Evolutionary conservation across 2,888 invertebrate genomes (phyloP).

Genomic region (Apodemia mormo): DNA sequence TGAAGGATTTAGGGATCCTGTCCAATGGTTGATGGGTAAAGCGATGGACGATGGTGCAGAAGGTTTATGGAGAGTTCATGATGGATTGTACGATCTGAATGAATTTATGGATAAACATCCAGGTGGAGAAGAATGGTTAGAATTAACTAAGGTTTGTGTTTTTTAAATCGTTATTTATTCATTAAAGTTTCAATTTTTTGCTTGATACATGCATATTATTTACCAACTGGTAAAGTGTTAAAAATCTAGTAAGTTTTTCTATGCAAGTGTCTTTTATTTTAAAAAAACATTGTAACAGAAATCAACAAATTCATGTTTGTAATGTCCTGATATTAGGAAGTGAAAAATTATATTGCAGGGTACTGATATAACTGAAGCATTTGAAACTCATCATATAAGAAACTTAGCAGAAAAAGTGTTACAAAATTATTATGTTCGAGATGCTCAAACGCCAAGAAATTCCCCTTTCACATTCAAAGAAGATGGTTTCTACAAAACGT

Average conservation of each 20-base stretch:
- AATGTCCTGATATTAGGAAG: no score
- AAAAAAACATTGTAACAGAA: no score
- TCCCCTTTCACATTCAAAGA: conserved; percentile 88
- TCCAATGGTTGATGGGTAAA: conserved; percentile 85
- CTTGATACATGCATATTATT: no score
- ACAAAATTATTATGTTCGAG: conserved; percentile 81
- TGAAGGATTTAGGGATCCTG: conserved; percentile 50
- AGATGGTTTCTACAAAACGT: conserved; percentile 87
- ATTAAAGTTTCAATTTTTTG: no score
- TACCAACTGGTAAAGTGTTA: no score
- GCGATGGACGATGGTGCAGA: conserved; percentile 86
- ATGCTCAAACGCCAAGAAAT: conserved; percentile 84
- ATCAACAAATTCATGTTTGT: no score
- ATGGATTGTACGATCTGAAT: conserved; percentile 91
- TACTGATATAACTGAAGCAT: conserved; percentile 90
- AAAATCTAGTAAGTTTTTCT: no score
- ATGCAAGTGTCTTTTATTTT: no score
- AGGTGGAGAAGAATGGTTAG: conserved; percentile 90
- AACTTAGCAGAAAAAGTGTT: conserved; percentile 81
- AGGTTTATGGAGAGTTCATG: conserved; percentile 88
- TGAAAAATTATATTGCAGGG: conserved; percentile 67
- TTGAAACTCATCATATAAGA: conserved; percentile 87
- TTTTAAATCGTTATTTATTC: no score
- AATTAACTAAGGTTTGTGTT: conserved; percentile 81
- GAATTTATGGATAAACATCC: conserved; percentile 91